Conservation (phyloP, 2,888 invertebrate species). For the Habroteleia sp. region DNA sequence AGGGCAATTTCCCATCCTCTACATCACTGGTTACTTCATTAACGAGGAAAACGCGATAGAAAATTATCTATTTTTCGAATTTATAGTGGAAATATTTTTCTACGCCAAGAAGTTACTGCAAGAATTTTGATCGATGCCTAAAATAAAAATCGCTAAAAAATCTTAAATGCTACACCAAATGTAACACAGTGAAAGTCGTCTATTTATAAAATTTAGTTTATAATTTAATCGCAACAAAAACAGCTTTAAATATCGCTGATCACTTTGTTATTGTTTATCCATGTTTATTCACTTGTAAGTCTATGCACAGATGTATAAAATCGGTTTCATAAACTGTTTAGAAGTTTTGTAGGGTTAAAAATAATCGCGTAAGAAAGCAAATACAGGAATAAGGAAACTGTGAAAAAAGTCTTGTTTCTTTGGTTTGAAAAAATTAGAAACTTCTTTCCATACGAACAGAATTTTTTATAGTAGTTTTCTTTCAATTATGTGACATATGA, state of each 20-base stretch:
- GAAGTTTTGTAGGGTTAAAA: conserved; percentile 12
- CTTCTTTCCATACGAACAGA: no score
- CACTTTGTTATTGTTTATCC: conserved; percentile 24
- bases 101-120: no score
- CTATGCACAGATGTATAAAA: neutral
- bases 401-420: no score
- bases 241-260: conserved; percentile 13
- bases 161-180: no score
- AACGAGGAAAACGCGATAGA: conserved; percentile 28
- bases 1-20: conserved; percentile 16
- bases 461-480: no score
- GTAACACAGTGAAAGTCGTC: conserved; percentile 24
- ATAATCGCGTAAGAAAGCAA: conserved; percentile 12
- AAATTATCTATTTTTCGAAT: conserved; percentile 39
- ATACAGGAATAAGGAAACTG: conserved; percentile 7
- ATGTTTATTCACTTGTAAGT: no score
- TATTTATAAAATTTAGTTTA: conserved; percentile 25
- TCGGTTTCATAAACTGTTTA: conserved; percentile 28
- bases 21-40: conserved; percentile 32
- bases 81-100: no score
- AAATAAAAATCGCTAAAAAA: no score
- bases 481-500: no score
- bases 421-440: no score
- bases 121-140: no score
- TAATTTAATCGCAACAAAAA: conserved; percentile 14